Evolutionary conservation across 2,113 vertebrate species (phyloP), one percentile per base, ranked within the genome.

Genomic region (Seriola rivoliana): DNA sequence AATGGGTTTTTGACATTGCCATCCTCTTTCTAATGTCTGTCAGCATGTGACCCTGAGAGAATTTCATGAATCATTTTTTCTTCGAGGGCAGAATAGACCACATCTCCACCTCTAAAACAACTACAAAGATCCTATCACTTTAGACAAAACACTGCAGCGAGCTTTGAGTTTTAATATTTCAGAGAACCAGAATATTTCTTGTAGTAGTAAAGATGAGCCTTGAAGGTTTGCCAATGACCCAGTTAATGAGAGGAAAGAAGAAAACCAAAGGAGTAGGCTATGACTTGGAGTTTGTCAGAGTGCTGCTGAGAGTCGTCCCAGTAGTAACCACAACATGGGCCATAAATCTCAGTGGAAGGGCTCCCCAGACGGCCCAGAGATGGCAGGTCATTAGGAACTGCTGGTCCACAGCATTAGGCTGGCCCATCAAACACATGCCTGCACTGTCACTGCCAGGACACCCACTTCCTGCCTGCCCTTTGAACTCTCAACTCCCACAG

Each of bases 391-490:
- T 93, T 92, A 93, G 80, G 81, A 92, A 60, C 66, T 64, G 77
- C 82, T 65, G 81, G 88, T 87, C 79, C 75, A 54, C 70, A 2
- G 59, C 74, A 86, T 87, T 86, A 89, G 82, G 34, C 40, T 54
- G 44, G 72, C 81, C 88, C 81, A 85, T 91, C 84, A 85, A 88
- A 88, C 81, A 81, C 81, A 83, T 86, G 79, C 63, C 81, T 84
- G 50, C 80, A 84, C 80, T 86, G 88, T 87, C 89, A 89, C 70
- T 75, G 62, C 71, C 81, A 89, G 88, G 84, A 85, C 75, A 71
- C 82, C 82, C 80, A 92, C 85, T 94, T 95, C 93, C 91, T 92
- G 90, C 75, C 75, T 85, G 85, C 75, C 75, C 89, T 93, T 88
- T 93, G 87, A 93, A 92, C 91, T 77, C 75, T 19, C 44, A 75